Conservation (phyloP, 2,888 invertebrate species). For the Leptopilina myrica region DNA sequence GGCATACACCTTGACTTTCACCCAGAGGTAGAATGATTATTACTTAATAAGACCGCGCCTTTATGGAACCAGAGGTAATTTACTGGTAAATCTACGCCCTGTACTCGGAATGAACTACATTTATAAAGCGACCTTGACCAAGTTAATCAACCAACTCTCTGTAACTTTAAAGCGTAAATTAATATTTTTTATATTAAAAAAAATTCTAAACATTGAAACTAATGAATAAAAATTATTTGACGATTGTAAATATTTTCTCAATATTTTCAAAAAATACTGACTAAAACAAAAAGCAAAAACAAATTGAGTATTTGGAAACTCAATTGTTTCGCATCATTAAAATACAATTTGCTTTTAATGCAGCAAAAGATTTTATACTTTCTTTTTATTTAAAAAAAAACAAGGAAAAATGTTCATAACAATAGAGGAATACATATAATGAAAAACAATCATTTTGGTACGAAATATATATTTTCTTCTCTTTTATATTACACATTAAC, state of each 20-base stretch:
- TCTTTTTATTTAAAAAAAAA: too few species aligned
- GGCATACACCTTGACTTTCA: conserved; percentile 49
- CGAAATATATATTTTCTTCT: background rate
- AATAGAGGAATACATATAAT: background rate
- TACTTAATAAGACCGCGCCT: conserved; percentile 53
- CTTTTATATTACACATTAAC: background rate
- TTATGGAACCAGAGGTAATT: conserved; percentile 53
- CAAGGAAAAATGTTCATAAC: too few species aligned
- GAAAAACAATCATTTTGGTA: background rate
- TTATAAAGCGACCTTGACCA: conserved; percentile 27
- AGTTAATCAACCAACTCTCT: background rate
- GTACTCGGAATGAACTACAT: background rate
- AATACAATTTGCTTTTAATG: too few species aligned
- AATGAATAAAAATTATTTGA: too few species aligned
- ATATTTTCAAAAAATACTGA: too few species aligned
- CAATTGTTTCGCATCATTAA: too few species aligned
- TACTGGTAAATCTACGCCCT: conserved; percentile 50
- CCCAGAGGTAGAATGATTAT: conserved; percentile 43
- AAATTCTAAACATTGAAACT: too few species aligned
- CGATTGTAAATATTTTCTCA: too few species aligned
- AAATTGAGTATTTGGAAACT: too few species aligned
- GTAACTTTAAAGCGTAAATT: background rate
- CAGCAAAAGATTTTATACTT: too few species aligned
- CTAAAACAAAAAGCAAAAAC: too few species aligned
- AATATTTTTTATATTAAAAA: background rate